These are phyloP conservation scores for Tricholaema leucomelas DNA, from an alignment of 2,113 vertebrate species.

Conservation along the genomic window DNA sequence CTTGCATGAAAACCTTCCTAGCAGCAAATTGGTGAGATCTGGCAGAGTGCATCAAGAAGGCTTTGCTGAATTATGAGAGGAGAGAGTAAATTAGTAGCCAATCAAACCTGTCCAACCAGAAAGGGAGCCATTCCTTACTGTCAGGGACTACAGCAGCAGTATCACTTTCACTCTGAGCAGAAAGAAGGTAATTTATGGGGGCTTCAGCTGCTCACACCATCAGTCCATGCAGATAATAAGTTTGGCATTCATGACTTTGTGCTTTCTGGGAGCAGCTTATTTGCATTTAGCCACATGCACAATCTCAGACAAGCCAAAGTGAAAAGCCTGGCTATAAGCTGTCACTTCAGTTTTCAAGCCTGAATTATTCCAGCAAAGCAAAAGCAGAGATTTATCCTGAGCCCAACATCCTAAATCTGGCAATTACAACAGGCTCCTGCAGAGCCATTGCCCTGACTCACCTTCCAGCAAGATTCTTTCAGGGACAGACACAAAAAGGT, in stretches of 20 bases:
- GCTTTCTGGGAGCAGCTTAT: conserved; percentile 1
- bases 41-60: neutral
- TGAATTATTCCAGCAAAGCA: conserved; percentile 39
- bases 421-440: conserved; percentile 47
- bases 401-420: conserved; percentile 38
- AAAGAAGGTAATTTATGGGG: conserved; percentile 55
- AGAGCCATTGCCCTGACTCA: neutral
- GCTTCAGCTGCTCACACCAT: neutral
- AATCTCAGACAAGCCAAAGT: neutral
- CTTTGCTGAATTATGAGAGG: conserved; percentile 43
- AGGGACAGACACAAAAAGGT: neutral
- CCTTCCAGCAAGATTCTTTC: conserved; percentile 3
- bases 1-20: conserved; percentile 38
- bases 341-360: conserved; percentile 60
- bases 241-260: neutral
- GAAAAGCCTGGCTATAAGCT: conserved; percentile 25
- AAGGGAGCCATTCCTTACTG: conserved; percentile 72
- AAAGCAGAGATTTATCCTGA: conserved; percentile 31
- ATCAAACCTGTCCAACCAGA: conserved; percentile 67
- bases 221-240: neutral
- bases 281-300: neutral
- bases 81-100: conserved; percentile 59
- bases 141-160: conserved; percentile 51
- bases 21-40: conserved; percentile 55
- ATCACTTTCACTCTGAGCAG: conserved; percentile 61